These are phyloP conservation scores for Aramus guarauna DNA, from an alignment of 2,113 vertebrate genomes.

Conservation along the genomic window DNA sequence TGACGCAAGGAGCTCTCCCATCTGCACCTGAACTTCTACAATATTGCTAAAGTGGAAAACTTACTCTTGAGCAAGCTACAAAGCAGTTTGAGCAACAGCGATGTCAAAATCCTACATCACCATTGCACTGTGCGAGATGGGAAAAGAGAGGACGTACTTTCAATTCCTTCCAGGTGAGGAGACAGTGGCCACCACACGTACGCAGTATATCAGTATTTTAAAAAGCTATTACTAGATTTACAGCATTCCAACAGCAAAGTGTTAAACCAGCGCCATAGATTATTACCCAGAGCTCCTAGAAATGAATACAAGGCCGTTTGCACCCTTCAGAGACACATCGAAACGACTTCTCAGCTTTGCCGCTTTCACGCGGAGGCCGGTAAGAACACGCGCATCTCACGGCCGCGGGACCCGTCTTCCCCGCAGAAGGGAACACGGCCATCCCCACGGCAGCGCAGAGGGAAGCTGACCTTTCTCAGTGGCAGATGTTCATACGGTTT, in stretches of 20 bases:
- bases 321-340: background rate
- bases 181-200: accelerated
- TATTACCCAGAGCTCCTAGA: background rate
- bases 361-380: background rate
- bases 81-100: background rate
- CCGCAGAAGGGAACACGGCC: background rate
- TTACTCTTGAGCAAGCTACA: background rate
- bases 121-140: background rate
- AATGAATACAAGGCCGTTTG: background rate
- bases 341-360: accelerated
- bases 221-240: background rate
- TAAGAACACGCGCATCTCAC: accelerated
- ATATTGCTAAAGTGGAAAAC: background rate
- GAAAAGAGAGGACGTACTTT: background rate
- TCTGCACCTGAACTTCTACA: background rate
- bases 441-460: background rate
- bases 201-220: accelerated
- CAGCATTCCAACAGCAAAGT: background rate
- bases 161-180: background rate
- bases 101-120: background rate
- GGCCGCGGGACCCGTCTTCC: background rate
- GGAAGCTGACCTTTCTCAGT: background rate
- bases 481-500: accelerated
- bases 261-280: background rate
- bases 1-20: background rate